Evolutionary conservation across 2,797 vertebrate species (phyloP), one percentile per base, ranked within the genome.

Genomic region (Poeciliopsis infans): DNA sequence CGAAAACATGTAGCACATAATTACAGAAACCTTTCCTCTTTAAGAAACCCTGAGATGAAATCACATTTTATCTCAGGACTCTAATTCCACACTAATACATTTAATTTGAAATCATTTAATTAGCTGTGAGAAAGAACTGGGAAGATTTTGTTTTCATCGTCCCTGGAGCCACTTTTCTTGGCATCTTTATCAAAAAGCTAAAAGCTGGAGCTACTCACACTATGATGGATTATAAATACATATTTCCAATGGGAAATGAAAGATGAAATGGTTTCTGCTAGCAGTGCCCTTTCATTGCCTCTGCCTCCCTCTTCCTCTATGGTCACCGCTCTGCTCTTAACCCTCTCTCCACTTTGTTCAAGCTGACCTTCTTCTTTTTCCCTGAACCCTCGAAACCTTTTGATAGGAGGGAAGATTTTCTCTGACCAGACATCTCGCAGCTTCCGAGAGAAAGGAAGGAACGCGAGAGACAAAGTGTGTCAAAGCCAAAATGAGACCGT

Each of bases 331-430:
- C 78, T 73, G 83, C 75, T 85, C 88, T 86, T 86, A 77, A 87
- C 89, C 76, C 84, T 90, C 78, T 78, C 79, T 87, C 77, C 88
- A 80, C 88, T 85, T 89, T 83, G 87, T 92, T 92, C 91, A 91
- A 84, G 88, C 90, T 93, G 92, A 94, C 93, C 93, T 93, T 92
- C 89, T 91, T 89, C 88, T 86, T 83, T 91, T 39, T 85, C 88
- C 87, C 85, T 28, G 79, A 87, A 84, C 82, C 91, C 88, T 78
- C 80, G 84, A 43, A 89, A 89, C 88, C 88, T 91, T 93, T 93
- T 92, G 88, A 93, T 92, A 89, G 87, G 89, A 88, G 88, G 92
- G 88, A 91, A 94, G 92, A 91, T 92, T 92, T 93, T 93, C 87
- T 91, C 74, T 81, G 86, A 89, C 85, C 87, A 87, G 86, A 86